Evolutionary conservation across 2,888 invertebrate genomes (phyloP), one percentile per base, ranked within the genome.

Genomic region (Glyphotaelius pellucidus): DNA sequence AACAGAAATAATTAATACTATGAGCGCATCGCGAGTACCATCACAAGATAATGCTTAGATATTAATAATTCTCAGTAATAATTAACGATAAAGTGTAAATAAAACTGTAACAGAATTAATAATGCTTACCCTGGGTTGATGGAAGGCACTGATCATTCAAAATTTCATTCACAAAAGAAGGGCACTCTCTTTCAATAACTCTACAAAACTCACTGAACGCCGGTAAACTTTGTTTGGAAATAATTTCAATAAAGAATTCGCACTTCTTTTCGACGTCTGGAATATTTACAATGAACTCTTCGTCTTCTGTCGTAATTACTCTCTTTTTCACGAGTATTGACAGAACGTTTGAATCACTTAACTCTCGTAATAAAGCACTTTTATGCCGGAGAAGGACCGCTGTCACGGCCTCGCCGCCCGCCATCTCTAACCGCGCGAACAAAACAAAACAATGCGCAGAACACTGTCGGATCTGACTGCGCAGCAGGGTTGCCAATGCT

Each of bases 271-370:
- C 96, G 94, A 95, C 94, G 91, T 96, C 96, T 88, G 94, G 94
- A 38, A 96, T 95, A 94, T 95, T 95, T 19, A 95, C 95, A 93
- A 96, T 95, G 93, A 95, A 95, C 95, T 97, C 97, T 94, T 97
- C 96, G 94, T 97, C 97, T 94, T 96, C 96, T 93, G 97, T 95
- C 94, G 95, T 97, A 93, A 97, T 96, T 93, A 97, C 96, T 89
- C 97, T 97, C 94, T 97, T 97, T 94, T 97, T 97, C 91, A 97
- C 97, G 92, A 97, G 95, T 93, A 97, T 96, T 93, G 97, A 96
- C 94, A 97, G 94, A 90, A 97, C 95, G 94, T 97, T 97, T 93
- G 97, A 97, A 93, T 96, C 96, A 94, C 96, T 96, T 94, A 97
- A 94, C 95, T 97, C 97, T 92, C 96, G 96, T 94, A 97, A 95